Percentiles rank a stretch among this genome's conserved stretches.
phyloP scores from a whole-genome alignment of 2,113 vertebrate genomes.

The Xenopus borealis region DNA sequence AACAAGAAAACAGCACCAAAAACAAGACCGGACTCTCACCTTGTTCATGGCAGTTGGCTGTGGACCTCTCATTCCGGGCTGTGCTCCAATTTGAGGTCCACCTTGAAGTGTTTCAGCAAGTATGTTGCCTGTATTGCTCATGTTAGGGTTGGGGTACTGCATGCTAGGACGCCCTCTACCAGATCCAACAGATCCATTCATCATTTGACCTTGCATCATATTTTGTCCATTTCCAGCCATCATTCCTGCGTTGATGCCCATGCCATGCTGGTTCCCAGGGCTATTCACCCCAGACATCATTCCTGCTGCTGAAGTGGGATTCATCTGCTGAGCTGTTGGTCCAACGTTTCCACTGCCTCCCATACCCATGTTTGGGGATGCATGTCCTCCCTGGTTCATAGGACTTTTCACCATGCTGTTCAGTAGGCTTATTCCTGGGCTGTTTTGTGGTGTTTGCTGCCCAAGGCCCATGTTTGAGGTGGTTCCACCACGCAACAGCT shows the following conservation, averaged over 20 bases:
- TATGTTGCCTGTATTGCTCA: slow-evolving; percentile 77
- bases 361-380: slow-evolving; percentile 68
- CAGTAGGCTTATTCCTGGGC: slow-evolving; percentile 74
- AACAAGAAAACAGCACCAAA: no score
- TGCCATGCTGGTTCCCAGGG: slow-evolving; percentile 70
- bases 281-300: slow-evolving; percentile 71
- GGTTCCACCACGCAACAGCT: slow-evolving; percentile 82
- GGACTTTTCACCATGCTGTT: slow-evolving; percentile 80
- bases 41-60: slow-evolving; percentile 83
- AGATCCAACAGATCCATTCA: slow-evolving; percentile 90
- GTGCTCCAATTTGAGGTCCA: slow-evolving; percentile 78
- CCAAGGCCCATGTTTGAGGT: slow-evolving; percentile 76
- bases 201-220: slow-evolving; percentile 86
- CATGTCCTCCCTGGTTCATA: slow-evolving; percentile 68
- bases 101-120: slow-evolving; percentile 83
- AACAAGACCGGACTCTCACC: slow-evolving; percentile 55
- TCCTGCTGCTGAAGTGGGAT: slow-evolving; percentile 55
- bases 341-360: slow-evolving; percentile 67
- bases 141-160: slow-evolving; percentile 78
- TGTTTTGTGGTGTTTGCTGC: slow-evolving; percentile 70
- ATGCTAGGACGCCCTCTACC: slow-evolving; percentile 77
- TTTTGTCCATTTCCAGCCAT: slow-evolving; percentile 75
- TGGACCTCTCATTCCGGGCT: slow-evolving; percentile 79
- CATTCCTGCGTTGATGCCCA: slow-evolving; percentile 77
- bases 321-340: slow-evolving; percentile 60